These are phyloP conservation scores for Salmo trutta DNA, from an alignment of 2,797 vertebrate species.

Conservation along the genomic window DNA sequence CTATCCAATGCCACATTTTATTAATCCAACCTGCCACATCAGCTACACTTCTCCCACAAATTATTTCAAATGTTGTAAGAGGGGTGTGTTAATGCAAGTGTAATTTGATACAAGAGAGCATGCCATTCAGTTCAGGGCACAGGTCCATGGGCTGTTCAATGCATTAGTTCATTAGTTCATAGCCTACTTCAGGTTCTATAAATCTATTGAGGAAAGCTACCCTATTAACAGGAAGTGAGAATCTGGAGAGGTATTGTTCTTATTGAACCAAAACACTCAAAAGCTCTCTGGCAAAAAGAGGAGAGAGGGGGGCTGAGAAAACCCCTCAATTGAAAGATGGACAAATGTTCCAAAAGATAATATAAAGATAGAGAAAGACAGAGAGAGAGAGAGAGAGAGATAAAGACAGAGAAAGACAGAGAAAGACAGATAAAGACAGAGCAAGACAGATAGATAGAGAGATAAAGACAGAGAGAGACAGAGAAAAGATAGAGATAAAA, in stretches of 20 bases:
- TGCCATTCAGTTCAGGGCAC: neutral
- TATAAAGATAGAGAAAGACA: too few relatives aligned
- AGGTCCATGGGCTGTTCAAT: neutral
- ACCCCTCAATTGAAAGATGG: too few relatives aligned
- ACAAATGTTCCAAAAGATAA: too few relatives aligned
- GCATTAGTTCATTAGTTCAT: neutral
- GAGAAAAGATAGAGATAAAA: too few relatives aligned
- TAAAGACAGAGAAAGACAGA: too few relatives aligned
- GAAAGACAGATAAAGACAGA: too few relatives aligned
- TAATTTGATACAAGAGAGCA: neutral
- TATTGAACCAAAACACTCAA: neutral
- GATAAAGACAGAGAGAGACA: accelerated
- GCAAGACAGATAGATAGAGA: too few relatives aligned
- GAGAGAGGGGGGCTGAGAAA: neutral
- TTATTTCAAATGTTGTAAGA: slow-evolving; percentile 49
- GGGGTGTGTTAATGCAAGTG: slow-evolving; percentile 53
- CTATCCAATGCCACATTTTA: slow-evolving; percentile 74
- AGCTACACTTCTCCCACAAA: slow-evolving; percentile 62
- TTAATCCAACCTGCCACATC: slow-evolving; percentile 66
- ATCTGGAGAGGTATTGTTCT: neutral
- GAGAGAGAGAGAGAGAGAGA: too few relatives aligned
- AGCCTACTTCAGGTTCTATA: neutral
- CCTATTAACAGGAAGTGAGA: neutral
- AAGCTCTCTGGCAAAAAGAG: neutral
- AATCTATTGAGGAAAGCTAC: neutral